Conservation (phyloP, 1,140 invertebrate species). For the Nebria ingens region DNA sequence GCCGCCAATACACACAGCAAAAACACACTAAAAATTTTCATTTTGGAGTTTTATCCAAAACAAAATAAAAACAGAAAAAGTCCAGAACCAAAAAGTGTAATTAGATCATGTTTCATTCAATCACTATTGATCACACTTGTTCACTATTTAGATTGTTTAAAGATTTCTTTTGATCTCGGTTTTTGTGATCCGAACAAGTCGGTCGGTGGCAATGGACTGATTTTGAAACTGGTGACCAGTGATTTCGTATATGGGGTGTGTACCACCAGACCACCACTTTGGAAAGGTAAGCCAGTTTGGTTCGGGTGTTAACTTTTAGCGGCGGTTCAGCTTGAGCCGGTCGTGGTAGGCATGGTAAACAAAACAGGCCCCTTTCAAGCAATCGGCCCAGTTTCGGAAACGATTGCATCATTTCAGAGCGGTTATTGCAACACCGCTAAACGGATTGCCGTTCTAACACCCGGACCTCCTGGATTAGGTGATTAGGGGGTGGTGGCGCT, state of each 20-base stretch:
- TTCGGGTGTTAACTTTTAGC: neutral
- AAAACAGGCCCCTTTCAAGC: neutral
- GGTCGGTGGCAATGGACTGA: neutral
- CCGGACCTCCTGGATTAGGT: neutral
- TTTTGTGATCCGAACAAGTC: neutral
- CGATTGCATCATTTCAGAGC: neutral
- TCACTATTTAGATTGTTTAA: no score
- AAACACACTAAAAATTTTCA: slow-evolving; percentile 14
- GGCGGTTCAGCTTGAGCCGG: neutral
- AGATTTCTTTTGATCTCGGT: no score
- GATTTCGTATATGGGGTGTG: slow-evolving; percentile 1
- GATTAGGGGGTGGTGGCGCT: neutral
- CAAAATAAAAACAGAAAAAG: neutral
- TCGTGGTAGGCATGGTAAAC: neutral
- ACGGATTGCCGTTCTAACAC: neutral
- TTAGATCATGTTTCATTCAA: no score
- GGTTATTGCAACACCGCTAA: no score
- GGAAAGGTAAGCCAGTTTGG: neutral
- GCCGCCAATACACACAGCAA: slow-evolving; percentile 13
- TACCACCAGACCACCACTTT: neutral
- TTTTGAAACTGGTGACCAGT: neutral
- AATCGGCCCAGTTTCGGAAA: slow-evolving; percentile 5
- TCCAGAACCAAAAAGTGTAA: no score
- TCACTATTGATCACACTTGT: no score
- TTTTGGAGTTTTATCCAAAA: neutral